phyloP scores from a whole-genome alignment of 2,888 invertebrate species.

The Euzophera pinguis region DNA sequence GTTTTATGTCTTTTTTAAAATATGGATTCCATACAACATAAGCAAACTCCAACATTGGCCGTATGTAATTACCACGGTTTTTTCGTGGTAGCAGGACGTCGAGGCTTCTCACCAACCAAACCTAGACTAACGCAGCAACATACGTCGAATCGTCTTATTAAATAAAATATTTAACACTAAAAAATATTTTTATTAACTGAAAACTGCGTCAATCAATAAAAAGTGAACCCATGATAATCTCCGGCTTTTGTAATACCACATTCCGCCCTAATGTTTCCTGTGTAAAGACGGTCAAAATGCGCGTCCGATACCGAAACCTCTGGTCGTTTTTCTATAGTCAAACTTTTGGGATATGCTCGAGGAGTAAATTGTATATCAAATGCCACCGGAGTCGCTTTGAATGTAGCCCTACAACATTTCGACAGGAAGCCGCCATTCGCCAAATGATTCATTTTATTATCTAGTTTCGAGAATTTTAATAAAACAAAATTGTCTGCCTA shows the following conservation, averaged over 20 bases:
- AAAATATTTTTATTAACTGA: background rate
- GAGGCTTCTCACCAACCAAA: too few species aligned
- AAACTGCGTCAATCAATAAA: background rate
- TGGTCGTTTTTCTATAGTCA: background rate
- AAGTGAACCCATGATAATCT: background rate
- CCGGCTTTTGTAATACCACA: constrained; percentile 1
- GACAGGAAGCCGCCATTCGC: background rate
- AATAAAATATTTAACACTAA: background rate
- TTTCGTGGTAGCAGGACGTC: too few species aligned
- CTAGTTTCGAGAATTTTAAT: background rate
- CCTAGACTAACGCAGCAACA: too few species aligned
- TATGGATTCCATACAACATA: too few species aligned
- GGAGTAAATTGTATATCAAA: background rate
- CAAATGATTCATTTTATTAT: background rate
- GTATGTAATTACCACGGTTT: too few species aligned
- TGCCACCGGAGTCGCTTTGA: background rate
- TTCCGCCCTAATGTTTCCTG: background rate
- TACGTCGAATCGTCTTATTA: too few species aligned
- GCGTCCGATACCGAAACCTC: background rate
- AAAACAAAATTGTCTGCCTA: background rate
- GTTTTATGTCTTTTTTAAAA: too few species aligned
- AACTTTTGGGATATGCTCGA: background rate
- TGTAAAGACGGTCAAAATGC: background rate
- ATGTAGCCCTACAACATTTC: background rate
- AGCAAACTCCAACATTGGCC: too few species aligned